Conservation (phyloP, 2,113 vertebrate species). For the Thamnaconus septentrionalis region DNA sequence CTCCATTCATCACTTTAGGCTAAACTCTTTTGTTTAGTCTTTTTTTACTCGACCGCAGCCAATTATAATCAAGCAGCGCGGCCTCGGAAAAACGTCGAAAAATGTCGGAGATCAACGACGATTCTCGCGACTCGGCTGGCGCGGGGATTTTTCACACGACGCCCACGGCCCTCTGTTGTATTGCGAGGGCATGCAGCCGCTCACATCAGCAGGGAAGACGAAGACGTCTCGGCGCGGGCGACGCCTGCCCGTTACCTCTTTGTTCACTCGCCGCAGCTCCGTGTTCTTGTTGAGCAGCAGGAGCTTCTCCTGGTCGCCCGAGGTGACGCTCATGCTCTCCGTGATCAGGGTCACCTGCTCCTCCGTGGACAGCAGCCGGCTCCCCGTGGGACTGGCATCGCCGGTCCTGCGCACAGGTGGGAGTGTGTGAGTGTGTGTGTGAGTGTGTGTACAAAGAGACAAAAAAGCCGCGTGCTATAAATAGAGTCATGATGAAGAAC, state of each 20-base stretch:
- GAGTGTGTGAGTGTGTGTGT: conserved; percentile 1
- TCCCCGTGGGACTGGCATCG: conserved; percentile 25
- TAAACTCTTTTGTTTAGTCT: too few species aligned
- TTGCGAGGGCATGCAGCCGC: conserved; percentile 40
- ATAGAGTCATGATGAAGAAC: conserved; percentile 45
- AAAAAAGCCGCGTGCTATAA: conserved; percentile 10
- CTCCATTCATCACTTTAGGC: too few species aligned
- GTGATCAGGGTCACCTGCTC: conserved; percentile 78
- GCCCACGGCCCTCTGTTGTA: conserved; percentile 45
- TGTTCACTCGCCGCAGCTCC: conserved; percentile 75
- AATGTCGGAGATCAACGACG: conserved; percentile 12
- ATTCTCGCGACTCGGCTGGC: conserved; percentile 37
- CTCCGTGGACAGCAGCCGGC: conserved; percentile 64
- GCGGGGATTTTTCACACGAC: conserved; percentile 42
- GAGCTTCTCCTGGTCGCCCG: conserved; percentile 78
- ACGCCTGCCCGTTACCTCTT: conserved; percentile 70
- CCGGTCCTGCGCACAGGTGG: conserved; percentile 46
- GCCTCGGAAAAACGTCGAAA: conserved; percentile 27
- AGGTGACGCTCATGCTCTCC: conserved; percentile 80
- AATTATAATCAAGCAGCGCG: conserved; percentile 24
- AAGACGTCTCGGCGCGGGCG: too few species aligned
- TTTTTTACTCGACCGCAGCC: background rate
- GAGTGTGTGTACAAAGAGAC: background rate
- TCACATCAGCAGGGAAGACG: conserved; percentile 31
- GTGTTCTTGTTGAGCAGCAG: conserved; percentile 80